Evolutionary conservation across 2,888 invertebrate genomes (phyloP), one percentile per base, ranked within the genome.

Genomic region (Mythimna lalbum): DNA sequence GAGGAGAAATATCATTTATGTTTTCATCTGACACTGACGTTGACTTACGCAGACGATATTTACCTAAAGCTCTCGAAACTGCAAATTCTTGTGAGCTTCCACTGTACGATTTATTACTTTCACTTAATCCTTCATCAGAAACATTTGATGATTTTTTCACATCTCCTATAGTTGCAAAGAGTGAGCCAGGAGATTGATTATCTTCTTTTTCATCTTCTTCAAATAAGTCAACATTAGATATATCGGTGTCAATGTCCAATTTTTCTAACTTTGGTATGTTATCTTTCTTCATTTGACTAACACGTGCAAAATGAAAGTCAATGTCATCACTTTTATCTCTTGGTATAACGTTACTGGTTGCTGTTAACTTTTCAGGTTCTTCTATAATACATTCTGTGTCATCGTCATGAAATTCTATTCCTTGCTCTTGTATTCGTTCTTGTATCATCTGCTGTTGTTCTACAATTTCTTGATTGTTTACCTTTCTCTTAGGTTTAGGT

Each of bases 41-140:
- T 47, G 97, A 97, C 84, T 98, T 97, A 76, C 97, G 96, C 81
- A 98, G 96, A 59, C 98, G 96, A 89, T 98, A 98, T 92, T 98
- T 98, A 33, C 98, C 98, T 33, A 98, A 93, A 1, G 98, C 98
- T 87, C 98, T 94, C 0, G 98, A 98, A 0, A 98, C 98, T 0
- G 98, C 98, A 91, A 98, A 98, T 89, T 98, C 98, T 97, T 98
- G 98, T 14, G 98, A 97, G 21, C 97, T 97, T 27, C 97, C 97
- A 74, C 97, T 96, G 69, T 96, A 97, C 2, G 96, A 94, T 81
- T 95, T 95, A 76, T 93, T 95, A 61, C 94, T 96, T 78, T 97
- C 97, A 80, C 94, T 96, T 27, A 96, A 95, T 31, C 91, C 91
- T 88, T 97, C 97, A 81, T 97, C 97, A 31, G 97, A 96, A 43